Conservation (phyloP, 2,113 vertebrate species). For the Perca flavescens region DNA sequence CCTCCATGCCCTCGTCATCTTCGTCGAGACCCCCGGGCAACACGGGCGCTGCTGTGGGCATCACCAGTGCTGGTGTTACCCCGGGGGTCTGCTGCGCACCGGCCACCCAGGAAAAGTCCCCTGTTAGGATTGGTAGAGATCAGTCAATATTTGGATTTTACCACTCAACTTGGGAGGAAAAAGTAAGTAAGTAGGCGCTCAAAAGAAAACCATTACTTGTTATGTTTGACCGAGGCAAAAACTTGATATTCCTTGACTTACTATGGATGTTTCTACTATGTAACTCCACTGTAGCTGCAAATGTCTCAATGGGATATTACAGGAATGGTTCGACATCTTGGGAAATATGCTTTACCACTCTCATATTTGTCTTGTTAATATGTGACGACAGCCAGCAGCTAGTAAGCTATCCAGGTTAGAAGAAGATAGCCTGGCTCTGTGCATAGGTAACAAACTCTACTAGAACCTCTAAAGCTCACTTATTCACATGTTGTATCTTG, state of each 20-base stretch:
- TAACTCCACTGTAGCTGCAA: neutral
- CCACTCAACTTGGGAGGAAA: neutral
- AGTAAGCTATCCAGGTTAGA: neutral
- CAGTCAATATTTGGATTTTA: neutral
- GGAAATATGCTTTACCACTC: neutral
- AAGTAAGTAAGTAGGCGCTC: too few relatives aligned
- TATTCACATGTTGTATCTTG: neutral
- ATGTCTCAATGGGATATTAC: neutral
- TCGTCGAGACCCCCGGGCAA: conserved; percentile 54
- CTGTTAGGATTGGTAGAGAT: conserved; percentile 68
- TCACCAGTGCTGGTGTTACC: conserved; percentile 33
- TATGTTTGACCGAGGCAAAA: neutral
- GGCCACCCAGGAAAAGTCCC: conserved; percentile 91
- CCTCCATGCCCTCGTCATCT: conserved; percentile 80
- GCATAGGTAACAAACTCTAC: neutral
- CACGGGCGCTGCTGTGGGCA: neutral
- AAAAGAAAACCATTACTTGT: neutral
- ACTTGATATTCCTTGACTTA: neutral
- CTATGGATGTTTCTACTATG: neutral
- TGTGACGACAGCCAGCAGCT: neutral
- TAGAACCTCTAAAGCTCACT: neutral
- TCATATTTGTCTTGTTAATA: neutral
- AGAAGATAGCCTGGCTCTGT: neutral
- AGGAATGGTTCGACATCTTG: neutral
- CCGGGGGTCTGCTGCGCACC: conserved; percentile 68